Evolutionary conservation across 2,113 vertebrate genomes (phyloP).

Genomic region (Lethenteron reissneri): DNA sequence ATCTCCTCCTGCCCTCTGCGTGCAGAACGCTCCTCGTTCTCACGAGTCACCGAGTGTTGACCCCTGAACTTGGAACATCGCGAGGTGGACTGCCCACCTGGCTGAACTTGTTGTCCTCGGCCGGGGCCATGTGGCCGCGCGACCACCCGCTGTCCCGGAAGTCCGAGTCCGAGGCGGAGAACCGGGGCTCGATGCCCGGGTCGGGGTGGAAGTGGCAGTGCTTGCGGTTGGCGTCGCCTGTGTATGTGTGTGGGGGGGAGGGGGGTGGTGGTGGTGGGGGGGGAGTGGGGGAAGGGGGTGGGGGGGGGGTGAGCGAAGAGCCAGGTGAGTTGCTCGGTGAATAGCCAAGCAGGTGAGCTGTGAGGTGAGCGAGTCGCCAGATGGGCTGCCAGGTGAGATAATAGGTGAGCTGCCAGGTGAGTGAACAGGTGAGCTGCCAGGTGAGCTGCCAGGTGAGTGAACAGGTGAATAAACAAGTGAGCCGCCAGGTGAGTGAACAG

Average conservation of each 20-base stretch:
- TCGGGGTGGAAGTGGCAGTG: constrained; percentile 46
- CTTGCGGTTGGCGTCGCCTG: constrained; percentile 36
- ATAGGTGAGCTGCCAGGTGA: too few species aligned
- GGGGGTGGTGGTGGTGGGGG: too few species aligned
- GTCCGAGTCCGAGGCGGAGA: constrained; percentile 44
- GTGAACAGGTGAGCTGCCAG: too few species aligned
- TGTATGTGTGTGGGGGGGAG: background rate
- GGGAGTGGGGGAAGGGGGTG: background rate
- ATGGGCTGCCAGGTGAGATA: background rate
- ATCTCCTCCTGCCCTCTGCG: too few species aligned
- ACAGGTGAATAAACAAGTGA: background rate
- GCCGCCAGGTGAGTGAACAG: background rate
- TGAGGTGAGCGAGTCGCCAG: background rate
- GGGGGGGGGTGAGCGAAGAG: background rate
- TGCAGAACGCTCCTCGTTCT: background rate
- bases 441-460: background rate
- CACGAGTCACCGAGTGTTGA: background rate
- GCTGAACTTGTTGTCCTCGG: constrained; percentile 47
- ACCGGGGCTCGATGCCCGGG: constrained; percentile 30
- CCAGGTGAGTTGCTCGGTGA: background rate
- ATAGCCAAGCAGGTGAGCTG: background rate
- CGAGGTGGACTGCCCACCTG: constrained; percentile 18
- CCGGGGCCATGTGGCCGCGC: constrained; percentile 54
- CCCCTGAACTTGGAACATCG: background rate
- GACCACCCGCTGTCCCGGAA: constrained; percentile 51